Conservation (phyloP, 2,888 invertebrate species). For the Alcis repandata region DNA sequence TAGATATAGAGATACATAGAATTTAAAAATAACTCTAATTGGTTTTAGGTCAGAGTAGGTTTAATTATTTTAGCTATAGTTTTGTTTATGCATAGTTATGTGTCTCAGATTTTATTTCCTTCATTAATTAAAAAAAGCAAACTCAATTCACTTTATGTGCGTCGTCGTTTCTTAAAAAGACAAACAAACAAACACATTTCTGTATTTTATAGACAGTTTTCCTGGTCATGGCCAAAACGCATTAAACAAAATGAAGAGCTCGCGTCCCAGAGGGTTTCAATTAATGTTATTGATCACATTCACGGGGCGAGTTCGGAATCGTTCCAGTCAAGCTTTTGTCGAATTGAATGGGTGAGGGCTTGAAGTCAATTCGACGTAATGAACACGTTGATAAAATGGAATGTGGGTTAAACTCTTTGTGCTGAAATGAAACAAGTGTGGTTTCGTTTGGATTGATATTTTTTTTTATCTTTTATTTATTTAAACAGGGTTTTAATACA, state of each 20-base stretch:
- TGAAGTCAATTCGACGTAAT: slow-evolving; percentile 23
- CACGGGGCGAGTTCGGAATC: slow-evolving; percentile 32
- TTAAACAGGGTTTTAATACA: no score
- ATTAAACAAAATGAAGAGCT: slow-evolving; percentile 31
- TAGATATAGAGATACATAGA: no score
- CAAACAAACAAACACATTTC: not conserved
- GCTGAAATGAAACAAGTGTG: not conserved
- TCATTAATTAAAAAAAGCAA: no score
- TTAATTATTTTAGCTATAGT: no score
- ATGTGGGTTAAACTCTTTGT: not conserved
- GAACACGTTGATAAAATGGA: slow-evolving; percentile 2
- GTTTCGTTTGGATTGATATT: not conserved
- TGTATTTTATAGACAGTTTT: not conserved
- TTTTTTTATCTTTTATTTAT: no score
- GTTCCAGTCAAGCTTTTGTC: slow-evolving; percentile 35
- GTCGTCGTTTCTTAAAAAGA: not conserved
- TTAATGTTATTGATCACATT: slow-evolving; percentile 41
- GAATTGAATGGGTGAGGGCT: slow-evolving; percentile 17
- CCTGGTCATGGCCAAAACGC: slow-evolving; percentile 4
- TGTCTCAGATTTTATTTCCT: no score
- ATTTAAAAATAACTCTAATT: no score
- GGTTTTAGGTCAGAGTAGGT: no score
- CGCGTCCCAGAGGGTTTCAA: slow-evolving; percentile 29
- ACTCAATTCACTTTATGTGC: no score
- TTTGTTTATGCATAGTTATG: no score